Percentiles rank a stretch among this genome's conserved stretches.
phyloP scores from a whole-genome alignment of 2,888 invertebrate species.

The Cinara cedri region DNA sequence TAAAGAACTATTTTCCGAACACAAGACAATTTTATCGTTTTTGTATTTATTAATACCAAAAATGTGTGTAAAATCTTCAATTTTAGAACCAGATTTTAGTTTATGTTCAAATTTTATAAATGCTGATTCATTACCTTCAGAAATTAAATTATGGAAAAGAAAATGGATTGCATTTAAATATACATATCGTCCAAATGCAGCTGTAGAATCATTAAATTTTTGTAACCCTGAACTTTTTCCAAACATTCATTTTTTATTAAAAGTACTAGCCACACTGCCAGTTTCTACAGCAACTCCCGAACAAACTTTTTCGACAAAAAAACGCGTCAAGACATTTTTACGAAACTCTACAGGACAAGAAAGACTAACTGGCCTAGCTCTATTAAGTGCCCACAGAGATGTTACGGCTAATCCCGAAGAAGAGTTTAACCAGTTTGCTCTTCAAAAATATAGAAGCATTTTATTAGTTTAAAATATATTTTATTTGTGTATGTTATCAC shows the following conservation, averaged over 20 bases:
- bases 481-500: too few relatives aligned
- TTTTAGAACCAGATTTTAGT: too few relatives aligned
- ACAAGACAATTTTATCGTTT: slow-evolving; percentile 5
- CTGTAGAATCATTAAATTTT: slow-evolving; percentile 28
- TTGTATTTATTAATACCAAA: slow-evolving; percentile 5
- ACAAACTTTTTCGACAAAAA: not conserved
- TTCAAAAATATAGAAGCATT: not conserved
- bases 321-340: not conserved
- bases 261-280: not conserved
- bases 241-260: slow-evolving; percentile 13
- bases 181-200: not conserved
- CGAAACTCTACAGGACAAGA: not conserved
- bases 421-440: not conserved
- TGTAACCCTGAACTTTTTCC: slow-evolving; percentile 8
- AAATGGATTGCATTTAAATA: slow-evolving; percentile 24
- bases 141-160: too few relatives aligned
- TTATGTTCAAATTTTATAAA: slow-evolving; percentile 20
- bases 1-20: not conserved
- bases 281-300: not conserved
- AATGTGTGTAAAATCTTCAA: not conserved
- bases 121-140: slow-evolving; percentile 9
- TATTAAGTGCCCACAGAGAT: too few relatives aligned
- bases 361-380: slow-evolving; percentile 1
- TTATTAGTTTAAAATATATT: too few relatives aligned
- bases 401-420: not conserved